Base-by-base conservation (phyloP, 1,140 invertebrate species). In the Camponotus floridanus region DNA sequence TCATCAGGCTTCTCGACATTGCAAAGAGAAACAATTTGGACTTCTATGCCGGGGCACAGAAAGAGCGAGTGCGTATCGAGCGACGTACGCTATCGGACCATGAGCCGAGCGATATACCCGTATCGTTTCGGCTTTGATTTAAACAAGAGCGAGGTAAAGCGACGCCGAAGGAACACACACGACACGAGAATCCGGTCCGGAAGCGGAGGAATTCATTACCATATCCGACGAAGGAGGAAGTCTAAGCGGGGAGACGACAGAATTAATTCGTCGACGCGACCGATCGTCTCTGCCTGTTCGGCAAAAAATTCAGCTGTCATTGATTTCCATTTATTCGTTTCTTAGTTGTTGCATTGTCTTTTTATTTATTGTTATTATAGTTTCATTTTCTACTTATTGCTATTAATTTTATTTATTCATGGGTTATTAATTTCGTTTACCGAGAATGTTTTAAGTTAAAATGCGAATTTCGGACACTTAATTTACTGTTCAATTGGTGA, bases 161-260 rank as follows among this genome's bases (percentile, higher is more conserved):
- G 26, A 81, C 15, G 21, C 51, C 55, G 39, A 45, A 61, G 42
- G 18, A 80, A 42, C 48, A 31, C 33, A n/a, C 26, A 64, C 65
- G 42, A 62, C 68, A 62, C 31, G 45, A 13, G 55, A 55, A 79
- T 83, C 85, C 85, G 65, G 74, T 88, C 78, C 90, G 86, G 79
- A 90, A 87, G 70, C 18, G 45, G 55, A 85, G 36, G 18, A 81
- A 76, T 76, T 83, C 85, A 55, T 91, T 89, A 71, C 57, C 59
- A 79, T 88, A 79, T 61, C 11, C 61, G 74, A 67, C 45, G 26
- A 78, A 85, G 55, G 55, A 79, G 65, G 73, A 91, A 80, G 76
- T 86, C 76, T 51, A 59, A 6, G 4, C 21, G 31, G 36, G 39
- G 26, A n/a, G 5, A 8, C 1, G 26, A 1, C 3, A 6, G 9